These are phyloP conservation scores for Lissocephala sabroskyi DNA, from an alignment of 2,888 invertebrate species.

Conservation along the genomic window DNA sequence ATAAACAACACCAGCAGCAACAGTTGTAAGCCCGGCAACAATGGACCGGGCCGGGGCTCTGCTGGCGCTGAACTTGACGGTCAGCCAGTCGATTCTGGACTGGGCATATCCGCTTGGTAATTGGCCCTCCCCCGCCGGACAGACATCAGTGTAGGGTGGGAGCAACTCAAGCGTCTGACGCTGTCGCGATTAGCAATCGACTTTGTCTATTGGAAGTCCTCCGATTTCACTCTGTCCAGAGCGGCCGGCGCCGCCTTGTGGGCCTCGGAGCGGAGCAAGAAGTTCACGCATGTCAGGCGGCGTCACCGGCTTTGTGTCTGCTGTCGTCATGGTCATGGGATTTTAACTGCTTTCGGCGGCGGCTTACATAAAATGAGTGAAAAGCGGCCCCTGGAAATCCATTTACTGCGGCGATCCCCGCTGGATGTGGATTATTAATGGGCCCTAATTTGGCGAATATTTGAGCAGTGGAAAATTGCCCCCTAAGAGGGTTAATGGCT, in stretches of 20 bases:
- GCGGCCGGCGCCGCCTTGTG: too few relatives aligned
- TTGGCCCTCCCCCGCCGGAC: too few relatives aligned
- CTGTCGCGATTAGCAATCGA: too few relatives aligned
- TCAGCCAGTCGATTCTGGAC: slow-evolving; percentile 19
- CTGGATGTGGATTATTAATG: slow-evolving; percentile 42
- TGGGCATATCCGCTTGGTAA: too few relatives aligned
- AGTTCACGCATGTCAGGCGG: slow-evolving; percentile 23
- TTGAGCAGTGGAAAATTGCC: slow-evolving; percentile 43
- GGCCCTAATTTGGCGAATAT: slow-evolving; percentile 45
- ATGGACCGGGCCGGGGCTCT: slow-evolving; percentile 28
- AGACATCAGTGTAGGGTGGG: too few relatives aligned
- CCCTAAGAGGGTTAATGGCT: too few relatives aligned
- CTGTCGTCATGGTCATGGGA: slow-evolving; percentile 30
- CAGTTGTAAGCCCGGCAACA: slow-evolving; percentile 32
- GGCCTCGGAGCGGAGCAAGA: too few relatives aligned
- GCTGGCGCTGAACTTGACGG: slow-evolving; percentile 64
- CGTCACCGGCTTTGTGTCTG: slow-evolving; percentile 8
- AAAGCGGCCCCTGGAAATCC: background rate
- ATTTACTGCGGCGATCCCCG: slow-evolving; percentile 17
- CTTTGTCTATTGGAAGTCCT: too few relatives aligned
- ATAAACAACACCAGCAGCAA: slow-evolving; percentile 17
- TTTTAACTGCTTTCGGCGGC: slow-evolving; percentile 16
- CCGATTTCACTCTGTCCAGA: too few relatives aligned
- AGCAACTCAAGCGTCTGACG: too few relatives aligned
- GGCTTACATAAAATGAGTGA: slow-evolving; percentile 22